Conservation (phyloP, 2,888 invertebrate genomes). For the Dryomyza anilis region DNA sequence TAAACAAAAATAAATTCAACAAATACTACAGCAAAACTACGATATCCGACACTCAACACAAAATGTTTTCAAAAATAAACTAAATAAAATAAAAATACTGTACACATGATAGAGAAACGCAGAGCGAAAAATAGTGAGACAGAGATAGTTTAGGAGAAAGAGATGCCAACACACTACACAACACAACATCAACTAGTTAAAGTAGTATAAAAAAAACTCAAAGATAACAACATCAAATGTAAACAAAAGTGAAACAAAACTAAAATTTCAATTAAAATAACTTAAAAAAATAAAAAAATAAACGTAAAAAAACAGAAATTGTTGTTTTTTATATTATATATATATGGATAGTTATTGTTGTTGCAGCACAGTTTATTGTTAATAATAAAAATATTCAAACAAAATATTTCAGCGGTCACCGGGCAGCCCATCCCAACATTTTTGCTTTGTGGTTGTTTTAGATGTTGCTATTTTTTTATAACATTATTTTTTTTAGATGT, state of each 20-base stretch:
- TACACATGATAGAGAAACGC: not conserved
- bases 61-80: not conserved
- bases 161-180: conserved; percentile 6
- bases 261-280: conserved; percentile 34
- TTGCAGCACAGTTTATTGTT: conserved; percentile 1
- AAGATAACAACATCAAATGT: not conserved
- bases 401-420: conserved; percentile 62
- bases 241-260: conserved; percentile 32
- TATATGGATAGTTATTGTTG: not conserved
- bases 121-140: not conserved
- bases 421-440: conserved; percentile 63
- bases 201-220: conserved; percentile 8
- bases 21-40: conserved; percentile 19
- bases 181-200: conserved; percentile 24
- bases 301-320: conserved; percentile 29
- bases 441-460: conserved; percentile 46
- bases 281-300: conserved; percentile 28
- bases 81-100: not conserved
- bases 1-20: conserved; percentile 1
- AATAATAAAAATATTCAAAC: not conserved
- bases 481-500: conserved; percentile 5
- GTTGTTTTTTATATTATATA: conserved; percentile 31
- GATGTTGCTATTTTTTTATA: conserved; percentile 37
- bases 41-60: conserved; percentile 4
- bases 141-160: conserved; percentile 2